A percentile compares a stretch with the other conserved stretches of the same genome.
These are phyloP conservation scores for Heliconius cydno DNA, from an alignment of 2,888 invertebrate genomes.

Conservation along the genomic window DNA sequence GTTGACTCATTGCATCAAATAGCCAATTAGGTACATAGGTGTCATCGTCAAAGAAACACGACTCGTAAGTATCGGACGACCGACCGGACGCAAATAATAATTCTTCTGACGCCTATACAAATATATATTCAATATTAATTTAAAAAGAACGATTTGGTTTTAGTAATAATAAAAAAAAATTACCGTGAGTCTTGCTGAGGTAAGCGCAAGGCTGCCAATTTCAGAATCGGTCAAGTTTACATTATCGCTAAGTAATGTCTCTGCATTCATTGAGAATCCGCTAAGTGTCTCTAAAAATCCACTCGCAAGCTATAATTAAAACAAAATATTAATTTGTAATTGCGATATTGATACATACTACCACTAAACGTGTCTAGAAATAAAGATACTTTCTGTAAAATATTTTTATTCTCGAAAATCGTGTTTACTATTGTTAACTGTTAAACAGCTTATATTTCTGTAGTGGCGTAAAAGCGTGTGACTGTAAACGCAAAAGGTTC, in stretches of 20 bases:
- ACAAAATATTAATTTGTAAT: not conserved
- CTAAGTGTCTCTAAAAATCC: conserved; percentile 68
- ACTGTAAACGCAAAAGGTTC: too few species aligned
- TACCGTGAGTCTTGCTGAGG: conserved; percentile 64
- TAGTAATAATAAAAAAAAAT: conserved; percentile 45
- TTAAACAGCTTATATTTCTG: too few species aligned
- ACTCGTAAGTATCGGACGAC: conserved; percentile 69
- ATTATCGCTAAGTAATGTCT: conserved; percentile 60
- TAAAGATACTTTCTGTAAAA: not conserved
- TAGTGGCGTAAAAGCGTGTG: too few species aligned
- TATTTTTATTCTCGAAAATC: too few species aligned
- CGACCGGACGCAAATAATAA: conserved; percentile 68
- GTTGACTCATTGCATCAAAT: conserved; percentile 69
- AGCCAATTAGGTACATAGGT: conserved; percentile 72
- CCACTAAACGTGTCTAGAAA: not conserved
- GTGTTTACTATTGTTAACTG: too few species aligned
- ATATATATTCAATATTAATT: conserved; percentile 16
- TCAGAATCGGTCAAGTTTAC: conserved; percentile 70
- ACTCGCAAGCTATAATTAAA: conserved; percentile 55
- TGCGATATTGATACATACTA: too few species aligned
- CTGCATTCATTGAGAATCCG: conserved; percentile 68
- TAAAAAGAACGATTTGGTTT: not conserved
- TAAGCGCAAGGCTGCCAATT: conserved; percentile 63
- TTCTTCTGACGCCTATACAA: conserved; percentile 71
- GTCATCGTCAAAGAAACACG: conserved; percentile 69